Evolutionary conservation across 2,113 vertebrate genomes (phyloP).

Genomic region (Crotophaga sulcirostris): DNA sequence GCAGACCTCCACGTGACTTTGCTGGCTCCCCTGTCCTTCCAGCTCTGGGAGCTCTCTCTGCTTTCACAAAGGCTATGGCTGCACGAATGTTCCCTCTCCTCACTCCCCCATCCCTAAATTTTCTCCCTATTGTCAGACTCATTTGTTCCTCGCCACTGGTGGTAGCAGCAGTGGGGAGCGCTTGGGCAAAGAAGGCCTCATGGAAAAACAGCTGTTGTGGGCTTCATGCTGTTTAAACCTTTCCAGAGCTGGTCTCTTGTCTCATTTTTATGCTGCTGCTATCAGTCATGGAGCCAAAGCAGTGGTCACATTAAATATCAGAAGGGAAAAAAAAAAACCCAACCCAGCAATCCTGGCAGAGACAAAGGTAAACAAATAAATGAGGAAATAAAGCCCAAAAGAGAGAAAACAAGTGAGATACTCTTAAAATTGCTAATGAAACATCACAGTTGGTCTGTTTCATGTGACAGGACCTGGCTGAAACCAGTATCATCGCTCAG

Average conservation of each 20-base stretch:
- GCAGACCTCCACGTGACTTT: neutral
- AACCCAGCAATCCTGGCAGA: neutral
- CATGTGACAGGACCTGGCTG: neutral
- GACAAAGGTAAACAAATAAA: neutral
- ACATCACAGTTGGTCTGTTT: neutral
- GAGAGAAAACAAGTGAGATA: neutral
- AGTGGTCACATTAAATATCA: neutral
- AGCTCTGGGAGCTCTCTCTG: neutral
- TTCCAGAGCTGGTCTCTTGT: neutral
- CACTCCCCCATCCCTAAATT: neutral
- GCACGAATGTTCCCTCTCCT: neutral
- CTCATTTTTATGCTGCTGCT: neutral
- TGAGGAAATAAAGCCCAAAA: neutral
- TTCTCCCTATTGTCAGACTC: neutral
- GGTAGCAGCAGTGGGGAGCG: neutral
- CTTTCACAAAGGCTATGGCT: neutral
- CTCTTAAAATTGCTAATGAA: neutral
- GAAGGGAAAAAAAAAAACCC: no score
- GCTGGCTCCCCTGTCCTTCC: neutral
- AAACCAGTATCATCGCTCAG: neutral
- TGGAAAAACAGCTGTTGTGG: neutral
- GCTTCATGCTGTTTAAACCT: constrained; percentile 32
- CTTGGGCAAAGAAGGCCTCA: neutral
- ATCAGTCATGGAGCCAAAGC: neutral
- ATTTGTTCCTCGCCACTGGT: neutral